These are phyloP conservation scores for Tinamus major DNA, from an alignment of 2,797 vertebrate species.

Conservation along the genomic window DNA sequence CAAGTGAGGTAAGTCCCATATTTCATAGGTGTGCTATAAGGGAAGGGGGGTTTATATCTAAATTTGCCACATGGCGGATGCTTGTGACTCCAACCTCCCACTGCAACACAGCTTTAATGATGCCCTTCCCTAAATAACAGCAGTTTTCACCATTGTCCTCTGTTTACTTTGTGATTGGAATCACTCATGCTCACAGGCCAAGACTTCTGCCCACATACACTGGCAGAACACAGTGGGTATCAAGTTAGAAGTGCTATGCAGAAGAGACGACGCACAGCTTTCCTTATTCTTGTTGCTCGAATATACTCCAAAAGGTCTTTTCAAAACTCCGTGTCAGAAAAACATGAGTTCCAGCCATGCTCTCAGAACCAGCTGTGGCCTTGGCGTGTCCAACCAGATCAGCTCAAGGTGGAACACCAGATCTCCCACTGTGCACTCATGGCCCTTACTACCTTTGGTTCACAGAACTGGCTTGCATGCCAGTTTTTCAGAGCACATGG, in stretches of 20 bases:
- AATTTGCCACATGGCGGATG: conserved; percentile 47
- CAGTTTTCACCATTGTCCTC: conserved; percentile 9
- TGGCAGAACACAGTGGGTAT: background rate
- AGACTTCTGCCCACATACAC: background rate
- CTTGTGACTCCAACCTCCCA: conserved; percentile 45
- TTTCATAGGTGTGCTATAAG: conserved; percentile 6
- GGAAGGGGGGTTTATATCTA: conserved; percentile 15
- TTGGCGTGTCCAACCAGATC: background rate
- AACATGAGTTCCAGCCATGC: background rate
- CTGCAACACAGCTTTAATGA: conserved; percentile 39
- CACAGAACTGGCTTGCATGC: background rate
- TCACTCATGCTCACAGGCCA: background rate
- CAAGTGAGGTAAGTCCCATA: background rate
- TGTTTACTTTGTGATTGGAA: conserved; percentile 26
- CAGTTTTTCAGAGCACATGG: background rate
- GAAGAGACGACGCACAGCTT: background rate
- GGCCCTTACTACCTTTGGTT: background rate
- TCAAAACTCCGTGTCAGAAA: background rate
- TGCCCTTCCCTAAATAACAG: conserved; percentile 52
- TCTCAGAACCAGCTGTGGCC: background rate
- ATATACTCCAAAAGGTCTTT: background rate
- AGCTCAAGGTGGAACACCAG: background rate
- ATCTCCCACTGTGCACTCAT: background rate
- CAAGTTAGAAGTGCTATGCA: background rate
- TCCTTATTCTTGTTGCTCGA: background rate